phyloP scores from a whole-genome alignment of 2,797 vertebrate genomes.

The Brotula barbata region DNA sequence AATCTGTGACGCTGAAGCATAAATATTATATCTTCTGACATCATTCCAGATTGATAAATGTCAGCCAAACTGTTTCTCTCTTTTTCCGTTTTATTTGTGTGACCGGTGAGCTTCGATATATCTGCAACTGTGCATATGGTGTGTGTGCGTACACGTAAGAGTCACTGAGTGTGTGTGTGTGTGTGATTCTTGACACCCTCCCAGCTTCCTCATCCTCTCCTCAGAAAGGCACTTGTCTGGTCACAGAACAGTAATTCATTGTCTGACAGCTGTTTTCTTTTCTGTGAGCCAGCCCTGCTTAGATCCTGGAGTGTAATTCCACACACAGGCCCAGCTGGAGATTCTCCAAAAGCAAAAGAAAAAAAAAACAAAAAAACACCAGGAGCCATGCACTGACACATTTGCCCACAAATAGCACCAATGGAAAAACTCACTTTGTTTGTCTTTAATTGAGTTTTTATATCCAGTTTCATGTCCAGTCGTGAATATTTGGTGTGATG shows the following conservation, averaged over 20 bases:
- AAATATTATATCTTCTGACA: slow-evolving; percentile 11
- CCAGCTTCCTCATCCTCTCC: slow-evolving; percentile 68
- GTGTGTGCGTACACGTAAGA: slow-evolving; percentile 12
- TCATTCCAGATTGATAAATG: slow-evolving; percentile 15
- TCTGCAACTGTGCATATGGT: slow-evolving; percentile 9
- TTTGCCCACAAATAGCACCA: slow-evolving; percentile 49
- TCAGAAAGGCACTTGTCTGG: slow-evolving; percentile 66
- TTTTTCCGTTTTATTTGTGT: not conserved
- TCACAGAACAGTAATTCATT: slow-evolving; percentile 76
- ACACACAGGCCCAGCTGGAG: slow-evolving; percentile 76
- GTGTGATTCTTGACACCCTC: slow-evolving; percentile 52
- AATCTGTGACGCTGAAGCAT: slow-evolving; percentile 5
- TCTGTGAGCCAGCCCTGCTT: slow-evolving; percentile 64
- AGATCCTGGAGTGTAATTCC: slow-evolving; percentile 75
- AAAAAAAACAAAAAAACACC: slow-evolving; percentile 45
- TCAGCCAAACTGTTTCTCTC: slow-evolving; percentile 1
- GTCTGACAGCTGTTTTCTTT: slow-evolving; percentile 82
- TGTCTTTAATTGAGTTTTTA: slow-evolving; percentile 25
- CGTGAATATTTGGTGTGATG: too few relatives aligned
- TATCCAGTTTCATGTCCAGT: slow-evolving; percentile 42
- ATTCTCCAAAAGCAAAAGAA: slow-evolving; percentile 66
- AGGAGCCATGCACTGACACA: slow-evolving; percentile 46
- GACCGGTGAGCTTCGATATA: slow-evolving; percentile 1
- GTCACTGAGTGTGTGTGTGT: slow-evolving; percentile 16
- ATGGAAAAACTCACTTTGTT: slow-evolving; percentile 29